These are phyloP conservation scores for Neomonachus schauinslandi DNA, from an alignment of 2,113 vertebrate species.

Conservation along the genomic window DNA sequence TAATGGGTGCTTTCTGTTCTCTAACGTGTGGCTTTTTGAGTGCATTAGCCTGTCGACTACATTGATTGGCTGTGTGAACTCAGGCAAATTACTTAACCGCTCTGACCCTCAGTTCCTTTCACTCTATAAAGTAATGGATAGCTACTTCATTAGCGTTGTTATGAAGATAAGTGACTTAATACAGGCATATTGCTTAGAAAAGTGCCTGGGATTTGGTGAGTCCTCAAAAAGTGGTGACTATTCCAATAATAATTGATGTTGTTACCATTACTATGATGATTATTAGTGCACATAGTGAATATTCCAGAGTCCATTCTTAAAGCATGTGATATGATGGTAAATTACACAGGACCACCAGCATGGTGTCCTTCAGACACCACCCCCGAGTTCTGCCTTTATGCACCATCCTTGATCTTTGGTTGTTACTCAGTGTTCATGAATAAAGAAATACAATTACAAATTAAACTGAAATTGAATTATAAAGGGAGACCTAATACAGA, in stretches of 20 bases:
- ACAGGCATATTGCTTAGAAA: background rate
- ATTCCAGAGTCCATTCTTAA: background rate
- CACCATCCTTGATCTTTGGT: background rate
- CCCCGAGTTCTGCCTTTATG: background rate
- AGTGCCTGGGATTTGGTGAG: background rate
- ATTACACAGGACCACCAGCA: background rate
- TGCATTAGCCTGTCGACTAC: background rate
- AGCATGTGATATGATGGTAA: background rate
- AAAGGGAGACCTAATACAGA: background rate
- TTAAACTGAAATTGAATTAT: slow-evolving; percentile 11
- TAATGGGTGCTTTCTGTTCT: background rate
- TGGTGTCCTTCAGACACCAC: background rate
- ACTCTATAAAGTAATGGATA: background rate
- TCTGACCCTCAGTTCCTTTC: background rate
- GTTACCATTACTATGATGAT: background rate
- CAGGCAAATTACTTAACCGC: background rate
- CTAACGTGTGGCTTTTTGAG: background rate
- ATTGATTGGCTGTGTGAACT: background rate
- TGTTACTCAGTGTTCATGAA: background rate
- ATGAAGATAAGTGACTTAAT: background rate
- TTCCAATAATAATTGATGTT: background rate
- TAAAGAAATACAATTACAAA: background rate
- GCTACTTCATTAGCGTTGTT: background rate
- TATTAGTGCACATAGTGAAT: background rate
- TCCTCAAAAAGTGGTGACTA: background rate